Conservation (phyloP, 2,113 vertebrate genomes). For the Oreochromis tanganicae region DNA sequence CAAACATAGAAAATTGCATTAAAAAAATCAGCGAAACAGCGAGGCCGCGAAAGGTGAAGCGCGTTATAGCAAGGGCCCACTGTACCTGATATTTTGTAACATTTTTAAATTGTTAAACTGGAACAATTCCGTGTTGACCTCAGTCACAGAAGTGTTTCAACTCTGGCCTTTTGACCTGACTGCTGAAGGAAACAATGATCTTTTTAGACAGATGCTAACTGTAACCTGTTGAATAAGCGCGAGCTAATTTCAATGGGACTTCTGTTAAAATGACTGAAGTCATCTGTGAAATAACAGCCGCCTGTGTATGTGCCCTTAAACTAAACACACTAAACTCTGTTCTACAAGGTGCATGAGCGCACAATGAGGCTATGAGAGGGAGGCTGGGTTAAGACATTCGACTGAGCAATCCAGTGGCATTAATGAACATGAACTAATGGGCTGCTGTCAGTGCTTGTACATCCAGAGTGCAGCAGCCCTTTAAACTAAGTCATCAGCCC, state of each 20-base stretch:
- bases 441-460: not conserved
- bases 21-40: not conserved
- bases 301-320: not conserved
- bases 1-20: not conserved
- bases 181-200: not conserved
- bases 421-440: not conserved
- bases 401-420: not conserved
- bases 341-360: not conserved
- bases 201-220: not conserved
- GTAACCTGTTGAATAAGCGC: not conserved
- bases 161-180: not conserved
- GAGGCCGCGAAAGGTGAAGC: not conserved
- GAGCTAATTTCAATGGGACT: not conserved
- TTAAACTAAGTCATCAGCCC: not conserved
- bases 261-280: not conserved
- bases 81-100: not conserved
- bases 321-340: not conserved
- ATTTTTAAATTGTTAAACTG: not conserved
- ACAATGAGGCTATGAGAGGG: not conserved
- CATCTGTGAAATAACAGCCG: not conserved
- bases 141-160: not conserved
- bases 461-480: rapidly evolving
- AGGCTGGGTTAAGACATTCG: not conserved
- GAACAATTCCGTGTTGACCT: not conserved
- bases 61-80: not conserved